Evolutionary conservation across 2,113 vertebrate genomes (phyloP), one percentile per base, ranked within the genome.

Genomic region (Cranoglanis bouderius): DNA sequence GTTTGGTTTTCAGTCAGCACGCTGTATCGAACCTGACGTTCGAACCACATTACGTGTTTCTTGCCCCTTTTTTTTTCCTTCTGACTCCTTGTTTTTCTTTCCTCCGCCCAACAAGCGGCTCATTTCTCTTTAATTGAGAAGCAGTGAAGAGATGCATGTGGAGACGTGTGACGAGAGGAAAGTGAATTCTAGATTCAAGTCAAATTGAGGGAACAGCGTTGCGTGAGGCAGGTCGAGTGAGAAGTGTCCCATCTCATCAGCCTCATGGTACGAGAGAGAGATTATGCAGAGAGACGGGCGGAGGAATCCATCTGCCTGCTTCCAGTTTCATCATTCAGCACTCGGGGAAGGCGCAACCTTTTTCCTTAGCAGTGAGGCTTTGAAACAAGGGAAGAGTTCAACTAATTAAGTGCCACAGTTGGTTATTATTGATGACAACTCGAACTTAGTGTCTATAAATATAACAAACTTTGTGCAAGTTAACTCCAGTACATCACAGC

Each of bases 11-110:
- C 91, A 95, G 95, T 95, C 89, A 93, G 94, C 93, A 46, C 75
- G 67, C 18, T 72, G 97, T 97, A 98, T 97, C 95, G 95, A 94
- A 94, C 94, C 93, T 96, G 98, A 97, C 97, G 96, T 93, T 95
- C 91, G 95, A 97, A 95, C 95, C 95, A 94, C 95, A 96, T 94
- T 94, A 95, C 92, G 86, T 92, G 92, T 93, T 95, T 94, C 96
- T 92, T 67, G 93, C 12, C n/a, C 32, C 0, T 13, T 53, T 90
- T 87, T 90, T 93, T 72, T 59, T 35, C 5, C 16, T 80, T 49
- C 65, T 46, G 29, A n/a, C 46, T 83, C 46, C 51, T 51, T 89
- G 46, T 93, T 92, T 93, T 92, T 84, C 90, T 93, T 91, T 85
- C 32, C 74, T 72, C 72, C 35, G 46, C 93, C 92, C 94, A 95